phyloP scores from a whole-genome alignment of 1,140 invertebrate species.

The Pygmarrhopalites habei region DNA sequence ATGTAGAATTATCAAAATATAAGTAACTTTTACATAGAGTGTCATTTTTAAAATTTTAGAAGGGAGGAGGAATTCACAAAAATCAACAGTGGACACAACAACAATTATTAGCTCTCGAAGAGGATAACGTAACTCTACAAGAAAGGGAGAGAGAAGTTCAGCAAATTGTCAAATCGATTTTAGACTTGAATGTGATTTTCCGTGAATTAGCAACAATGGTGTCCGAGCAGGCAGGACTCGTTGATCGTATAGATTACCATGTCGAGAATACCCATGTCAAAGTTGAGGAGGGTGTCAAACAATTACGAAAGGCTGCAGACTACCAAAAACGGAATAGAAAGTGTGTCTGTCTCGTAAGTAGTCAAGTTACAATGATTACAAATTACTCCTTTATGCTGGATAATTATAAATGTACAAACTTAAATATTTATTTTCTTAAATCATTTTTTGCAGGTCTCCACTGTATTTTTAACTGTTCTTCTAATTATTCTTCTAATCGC shows the following conservation, averaged over 20 bases:
- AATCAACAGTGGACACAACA: slow-evolving; percentile 54
- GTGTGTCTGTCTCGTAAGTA: slow-evolving; percentile 40
- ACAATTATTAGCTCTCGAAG: slow-evolving; percentile 71
- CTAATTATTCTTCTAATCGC: slow-evolving; percentile 34
- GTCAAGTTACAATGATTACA: no score
- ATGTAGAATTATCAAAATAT: no score
- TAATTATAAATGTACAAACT: no score
- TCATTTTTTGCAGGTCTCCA: no score
- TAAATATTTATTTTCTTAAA: no score
- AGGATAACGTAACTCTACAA: slow-evolving; percentile 65
- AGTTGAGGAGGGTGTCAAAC: slow-evolving; percentile 71
- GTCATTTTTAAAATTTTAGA: no score
- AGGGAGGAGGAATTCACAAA: slow-evolving; percentile 43
- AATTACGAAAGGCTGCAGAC: slow-evolving; percentile 71
- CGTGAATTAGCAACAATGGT: slow-evolving; percentile 62
- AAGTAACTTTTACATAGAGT: no score
- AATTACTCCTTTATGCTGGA: no score
- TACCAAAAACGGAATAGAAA: slow-evolving; percentile 87
- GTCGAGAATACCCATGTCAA: slow-evolving; percentile 82
- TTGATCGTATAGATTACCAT: slow-evolving; percentile 84
- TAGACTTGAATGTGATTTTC: slow-evolving; percentile 89
- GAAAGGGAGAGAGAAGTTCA: slow-evolving; percentile 84
- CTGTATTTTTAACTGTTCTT: slow-evolving; percentile 33
- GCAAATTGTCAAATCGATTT: slow-evolving; percentile 82
- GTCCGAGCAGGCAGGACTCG: slow-evolving; percentile 75